Evolutionary conservation across 2,888 invertebrate genomes (phyloP).

Genomic region (Aethes cnicana): DNA sequence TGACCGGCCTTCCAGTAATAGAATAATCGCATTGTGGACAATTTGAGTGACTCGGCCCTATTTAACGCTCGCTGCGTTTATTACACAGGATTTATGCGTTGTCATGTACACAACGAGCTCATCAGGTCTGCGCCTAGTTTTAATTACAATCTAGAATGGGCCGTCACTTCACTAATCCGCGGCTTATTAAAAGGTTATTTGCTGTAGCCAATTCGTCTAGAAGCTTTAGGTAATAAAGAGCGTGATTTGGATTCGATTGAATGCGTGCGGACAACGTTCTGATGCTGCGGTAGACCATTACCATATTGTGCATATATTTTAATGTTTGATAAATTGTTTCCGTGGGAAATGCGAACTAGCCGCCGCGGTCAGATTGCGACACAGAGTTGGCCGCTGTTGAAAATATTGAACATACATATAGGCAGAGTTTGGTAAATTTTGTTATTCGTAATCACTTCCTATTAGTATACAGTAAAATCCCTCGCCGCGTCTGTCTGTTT

Average conservation of each 20-base stretch:
- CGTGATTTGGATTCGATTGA: too few species aligned
- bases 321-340: slow-evolving; percentile 64
- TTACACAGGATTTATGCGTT: slow-evolving; percentile 75
- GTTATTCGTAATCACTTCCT: too few species aligned
- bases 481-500: too few species aligned
- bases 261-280: background rate
- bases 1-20: slow-evolving; percentile 62
- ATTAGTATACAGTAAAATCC: too few species aligned
- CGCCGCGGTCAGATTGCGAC: slow-evolving; percentile 49
- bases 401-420: slow-evolving; percentile 44
- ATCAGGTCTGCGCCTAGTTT: slow-evolving; percentile 69
- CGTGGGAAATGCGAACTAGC: slow-evolving; percentile 70
- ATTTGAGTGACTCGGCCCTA: slow-evolving; percentile 74
- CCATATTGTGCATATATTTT: slow-evolving; percentile 58
- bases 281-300: slow-evolving; percentile 46
- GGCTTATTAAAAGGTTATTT: slow-evolving; percentile 39
- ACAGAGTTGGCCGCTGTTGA: slow-evolving; percentile 52
- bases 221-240: too few species aligned
- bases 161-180: slow-evolving; percentile 44
- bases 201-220: background rate
- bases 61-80: slow-evolving; percentile 74
- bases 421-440: too few species aligned
- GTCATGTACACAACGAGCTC: slow-evolving; percentile 71
- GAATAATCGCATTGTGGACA: slow-evolving; percentile 78
- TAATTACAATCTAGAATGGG: slow-evolving; percentile 65